Evolutionary conservation across 2,113 vertebrate genomes (phyloP).

Genomic region (Oryzias javanicus): DNA sequence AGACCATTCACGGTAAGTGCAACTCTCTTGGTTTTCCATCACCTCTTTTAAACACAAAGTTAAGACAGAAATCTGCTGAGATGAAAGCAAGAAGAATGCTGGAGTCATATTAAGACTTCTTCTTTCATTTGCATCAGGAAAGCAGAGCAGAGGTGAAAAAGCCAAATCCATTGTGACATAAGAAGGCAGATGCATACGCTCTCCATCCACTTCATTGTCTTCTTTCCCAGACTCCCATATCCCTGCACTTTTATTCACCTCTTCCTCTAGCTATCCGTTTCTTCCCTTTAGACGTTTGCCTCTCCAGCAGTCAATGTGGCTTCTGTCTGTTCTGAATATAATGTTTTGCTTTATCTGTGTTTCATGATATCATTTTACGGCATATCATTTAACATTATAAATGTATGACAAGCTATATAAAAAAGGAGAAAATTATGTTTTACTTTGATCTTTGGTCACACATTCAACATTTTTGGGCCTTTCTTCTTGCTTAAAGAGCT

Average conservation of each 20-base stretch:
- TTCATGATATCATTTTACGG: no score
- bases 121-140: constrained; percentile 36
- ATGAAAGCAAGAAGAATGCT: constrained; percentile 34
- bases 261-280: constrained; percentile 14
- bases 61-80: constrained; percentile 37
- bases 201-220: constrained; percentile 9
- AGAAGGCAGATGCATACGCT: constrained; percentile 36
- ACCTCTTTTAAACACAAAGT: constrained; percentile 26
- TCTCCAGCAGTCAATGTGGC: no score
- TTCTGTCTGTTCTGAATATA: no score
- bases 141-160: constrained; percentile 40
- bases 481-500: no score
- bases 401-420: no score
- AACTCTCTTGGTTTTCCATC: constrained; percentile 15
- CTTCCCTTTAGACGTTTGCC: constrained; percentile 13
- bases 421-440: no score
- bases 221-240: constrained; percentile 12
- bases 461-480: no score
- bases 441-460: no score
- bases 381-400: no score
- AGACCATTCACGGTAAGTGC: constrained; percentile 5
- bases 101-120: constrained; percentile 41
- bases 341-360: no score
- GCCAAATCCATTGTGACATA: constrained; percentile 30
- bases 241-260: constrained; percentile 19